Evolutionary conservation across 2,888 invertebrate genomes (phyloP), one percentile per base, ranked within the genome.

Genomic region (Caenorhabditis becei): DNA sequence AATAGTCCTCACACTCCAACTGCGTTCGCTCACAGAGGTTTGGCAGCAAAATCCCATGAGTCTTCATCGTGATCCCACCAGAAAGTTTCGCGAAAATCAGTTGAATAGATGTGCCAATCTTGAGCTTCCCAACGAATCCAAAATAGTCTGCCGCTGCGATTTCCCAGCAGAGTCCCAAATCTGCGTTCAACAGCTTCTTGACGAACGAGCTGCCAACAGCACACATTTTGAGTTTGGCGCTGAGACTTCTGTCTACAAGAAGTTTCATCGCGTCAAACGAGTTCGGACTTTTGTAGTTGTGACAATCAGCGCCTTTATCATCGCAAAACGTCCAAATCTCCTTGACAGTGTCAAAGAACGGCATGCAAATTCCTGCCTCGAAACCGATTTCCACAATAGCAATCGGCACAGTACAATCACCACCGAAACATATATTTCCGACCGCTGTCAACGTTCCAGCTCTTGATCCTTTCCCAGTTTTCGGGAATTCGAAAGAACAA

Each of bases 1-100:
- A 81, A 67, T 81, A 81, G 26, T 81, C 81, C n/a, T 81, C 72
- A 44, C 81, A 81, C 49, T 77, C 69, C 5, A 77, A 61, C n/a
- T 77, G 53, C 11, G 44, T 35, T 20, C 51, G 28, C 2, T 65
- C 37, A 44, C 81, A 81, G 62, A 81, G 67, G 1, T 72, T 37
- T 5, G 67, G 59, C 16, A 59, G 61, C 3, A 65, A 49, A 28
- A 81, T 3, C 0, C 32, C 67, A 23, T 70, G 70, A 0, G 56
- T 53, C 62, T 81, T 81, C 47, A 81, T 59, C 1, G 54, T 56
- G 0, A 62, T 77, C 14, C 80, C 80, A 0, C 70, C 71, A 35
- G 53, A 63, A 2, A 74, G 28, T 26, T 58, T 67, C 3, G 70
- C 11, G 0, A 70, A 51, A 3, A 62, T 11, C 0, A 77, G 18